A percentile compares a stretch with the other conserved stretches of the same genome.
These are phyloP conservation scores for Danionella dracula DNA, from an alignment of 2,797 vertebrate species.

Conservation along the genomic window DNA sequence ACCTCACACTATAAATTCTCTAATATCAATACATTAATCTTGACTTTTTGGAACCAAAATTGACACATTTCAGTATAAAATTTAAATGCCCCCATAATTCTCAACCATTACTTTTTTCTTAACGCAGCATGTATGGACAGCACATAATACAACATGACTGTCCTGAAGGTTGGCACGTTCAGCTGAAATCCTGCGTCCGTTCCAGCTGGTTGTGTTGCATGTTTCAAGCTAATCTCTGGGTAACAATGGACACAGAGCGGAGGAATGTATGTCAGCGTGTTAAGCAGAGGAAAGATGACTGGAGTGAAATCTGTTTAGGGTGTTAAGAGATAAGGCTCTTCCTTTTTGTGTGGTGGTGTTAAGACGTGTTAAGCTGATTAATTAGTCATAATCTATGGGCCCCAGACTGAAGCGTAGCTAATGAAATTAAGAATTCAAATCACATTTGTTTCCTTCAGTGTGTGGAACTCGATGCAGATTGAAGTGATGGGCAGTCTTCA, in stretches of 20 bases:
- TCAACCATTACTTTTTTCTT: neutral
- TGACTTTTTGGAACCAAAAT: too few species aligned
- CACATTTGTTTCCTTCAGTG: constrained; percentile 63
- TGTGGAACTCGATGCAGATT: constrained; percentile 32
- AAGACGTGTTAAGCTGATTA: constrained; percentile 77
- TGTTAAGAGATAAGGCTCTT: constrained; percentile 75
- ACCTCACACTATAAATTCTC: too few species aligned
- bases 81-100: neutral
- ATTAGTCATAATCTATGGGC: constrained; percentile 80
- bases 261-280: constrained; percentile 57
- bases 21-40: too few species aligned
- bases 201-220: constrained; percentile 9
- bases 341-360: constrained; percentile 67
- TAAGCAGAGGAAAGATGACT: constrained; percentile 60
- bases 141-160: neutral
- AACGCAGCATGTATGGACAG: constrained; percentile 11
- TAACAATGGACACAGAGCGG: constrained; percentile 51
- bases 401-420: constrained; percentile 74
- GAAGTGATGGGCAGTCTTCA: constrained; percentile 3
- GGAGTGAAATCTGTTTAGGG: constrained; percentile 71
- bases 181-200: constrained; percentile 1
- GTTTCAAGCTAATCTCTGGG: constrained; percentile 22
- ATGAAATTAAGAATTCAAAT: constrained; percentile 77
- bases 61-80: too few species aligned
- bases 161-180: neutral